These are phyloP conservation scores for Cryptotermes secundus DNA, from an alignment of 1,140 invertebrate genomes.

Conservation along the genomic window DNA sequence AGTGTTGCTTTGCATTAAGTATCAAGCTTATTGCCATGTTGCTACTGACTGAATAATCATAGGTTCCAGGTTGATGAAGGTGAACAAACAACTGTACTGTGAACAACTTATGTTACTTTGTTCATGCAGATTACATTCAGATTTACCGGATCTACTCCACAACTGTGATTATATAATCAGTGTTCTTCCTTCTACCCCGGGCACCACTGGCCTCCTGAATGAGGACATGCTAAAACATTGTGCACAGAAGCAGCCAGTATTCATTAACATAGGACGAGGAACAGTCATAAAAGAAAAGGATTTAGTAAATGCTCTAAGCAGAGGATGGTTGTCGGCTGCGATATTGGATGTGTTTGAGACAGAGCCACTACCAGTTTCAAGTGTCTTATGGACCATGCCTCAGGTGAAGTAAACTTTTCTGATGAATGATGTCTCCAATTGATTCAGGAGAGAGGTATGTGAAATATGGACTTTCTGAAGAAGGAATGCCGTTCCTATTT, in stretches of 20 bases:
- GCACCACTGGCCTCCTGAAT: slow-evolving; percentile 55
- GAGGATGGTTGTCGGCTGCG: slow-evolving; percentile 56
- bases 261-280: slow-evolving; percentile 62
- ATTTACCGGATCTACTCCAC: slow-evolving; percentile 49
- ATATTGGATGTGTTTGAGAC: slow-evolving; percentile 60
- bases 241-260: slow-evolving; percentile 47
- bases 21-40: no score
- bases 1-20: no score
- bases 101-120: no score
- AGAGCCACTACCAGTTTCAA: slow-evolving; percentile 55
- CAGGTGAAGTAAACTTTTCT: slow-evolving; percentile 41
- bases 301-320: slow-evolving; percentile 55
- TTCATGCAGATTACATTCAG: neutral
- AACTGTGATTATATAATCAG: slow-evolving; percentile 60
- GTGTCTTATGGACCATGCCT: slow-evolving; percentile 55
- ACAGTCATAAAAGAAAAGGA: slow-evolving; percentile 55
- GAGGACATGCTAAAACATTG: slow-evolving; percentile 49
- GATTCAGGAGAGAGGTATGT: no score
- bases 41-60: no score
- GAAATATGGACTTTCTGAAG: no score
- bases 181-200: slow-evolving; percentile 55
- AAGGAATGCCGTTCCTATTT: no score
- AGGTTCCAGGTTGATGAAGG: no score
- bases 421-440: neutral
- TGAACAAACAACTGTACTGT: no score